A percentile compares a stretch with the other conserved stretches of the same genome.
These are phyloP conservation scores for Nixonia krombeini DNA, from an alignment of 1,140 invertebrate genomes.

Conservation along the genomic window DNA sequence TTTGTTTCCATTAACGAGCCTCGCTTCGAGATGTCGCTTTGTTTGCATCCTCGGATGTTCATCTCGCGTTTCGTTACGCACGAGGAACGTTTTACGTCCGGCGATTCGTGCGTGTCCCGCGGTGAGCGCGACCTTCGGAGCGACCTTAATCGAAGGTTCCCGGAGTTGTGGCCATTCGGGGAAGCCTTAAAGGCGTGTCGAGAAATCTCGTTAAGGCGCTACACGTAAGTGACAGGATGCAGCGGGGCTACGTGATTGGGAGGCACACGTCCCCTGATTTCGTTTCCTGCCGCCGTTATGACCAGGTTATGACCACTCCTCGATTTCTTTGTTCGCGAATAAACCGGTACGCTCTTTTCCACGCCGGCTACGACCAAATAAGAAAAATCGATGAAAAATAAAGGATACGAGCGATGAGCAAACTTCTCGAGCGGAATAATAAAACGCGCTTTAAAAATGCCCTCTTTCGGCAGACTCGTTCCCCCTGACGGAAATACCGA, in stretches of 20 bases:
- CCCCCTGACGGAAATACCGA: no score
- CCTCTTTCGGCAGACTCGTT: no score
- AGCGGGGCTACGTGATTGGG: constrained; percentile 1
- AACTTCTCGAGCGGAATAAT: no score
- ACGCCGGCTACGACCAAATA: no score
- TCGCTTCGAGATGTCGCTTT: no score
- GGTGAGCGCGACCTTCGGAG: constrained; percentile 28
- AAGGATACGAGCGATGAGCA: no score
- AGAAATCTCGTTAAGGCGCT: constrained; percentile 9
- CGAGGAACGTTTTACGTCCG: constrained; percentile 14
- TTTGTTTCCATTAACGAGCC: no score
- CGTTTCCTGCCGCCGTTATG: constrained; percentile 12
- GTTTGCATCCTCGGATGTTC: constrained; percentile 15
- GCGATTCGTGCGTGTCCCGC: constrained; percentile 10
- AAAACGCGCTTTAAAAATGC: no score
- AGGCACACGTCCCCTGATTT: constrained; percentile 10
- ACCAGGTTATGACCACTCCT: constrained; percentile 6
- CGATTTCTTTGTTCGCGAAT: constrained; percentile 7
- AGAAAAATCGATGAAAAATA: no score
- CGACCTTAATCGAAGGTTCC: constrained; percentile 34
- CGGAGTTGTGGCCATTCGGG: constrained; percentile 17
- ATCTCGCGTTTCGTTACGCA: constrained; percentile 14
- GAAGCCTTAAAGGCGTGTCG: constrained; percentile 23
- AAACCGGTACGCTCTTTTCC: no score
- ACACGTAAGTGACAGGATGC: constrained; percentile 2